Conservation (phyloP, 2,797 vertebrate species). For the Xyrichtys novacula region DNA sequence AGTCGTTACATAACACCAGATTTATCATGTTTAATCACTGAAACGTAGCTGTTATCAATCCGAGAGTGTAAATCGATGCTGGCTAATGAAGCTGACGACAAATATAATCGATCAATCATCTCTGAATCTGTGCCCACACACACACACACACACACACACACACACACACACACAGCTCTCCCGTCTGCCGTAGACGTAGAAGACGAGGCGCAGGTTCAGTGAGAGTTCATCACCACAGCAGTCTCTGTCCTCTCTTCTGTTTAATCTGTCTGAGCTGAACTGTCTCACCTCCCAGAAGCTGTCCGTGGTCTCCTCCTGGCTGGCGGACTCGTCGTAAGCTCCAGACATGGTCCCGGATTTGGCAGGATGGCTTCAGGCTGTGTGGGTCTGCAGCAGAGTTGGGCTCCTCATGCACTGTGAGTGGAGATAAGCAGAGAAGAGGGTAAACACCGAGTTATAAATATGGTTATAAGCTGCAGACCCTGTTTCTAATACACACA, state of each 20-base stretch:
- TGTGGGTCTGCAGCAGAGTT: conserved; percentile 55
- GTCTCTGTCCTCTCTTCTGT: not conserved
- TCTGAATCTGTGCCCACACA: not conserved
- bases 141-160: no score
- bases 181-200: no score
- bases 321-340: conserved; percentile 89
- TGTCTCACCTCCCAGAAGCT: conserved; percentile 97
- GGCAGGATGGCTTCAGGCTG: conserved; percentile 70
- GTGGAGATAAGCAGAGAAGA: conserved; percentile 33
- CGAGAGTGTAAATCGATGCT: not conserved
- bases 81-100: not conserved
- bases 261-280: conserved; percentile 43
- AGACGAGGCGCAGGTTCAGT: conserved; percentile 40
- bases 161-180: no score
- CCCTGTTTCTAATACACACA: not conserved
- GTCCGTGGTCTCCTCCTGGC: conserved; percentile 92
- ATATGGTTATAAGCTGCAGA: conserved; percentile 8
- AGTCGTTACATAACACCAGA: conserved; percentile 4
- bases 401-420: conserved; percentile 73
- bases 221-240: conserved; percentile 41
- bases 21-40: not conserved
- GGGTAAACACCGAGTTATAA: conserved; percentile 24
- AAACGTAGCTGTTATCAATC: not conserved
- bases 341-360: conserved; percentile 90
- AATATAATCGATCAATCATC: not conserved